A percentile compares a stretch with the other conserved stretches of the same genome.
phyloP scores from a whole-genome alignment of 1,140 invertebrate species.

The Zaprionus camerounensis region DNA sequence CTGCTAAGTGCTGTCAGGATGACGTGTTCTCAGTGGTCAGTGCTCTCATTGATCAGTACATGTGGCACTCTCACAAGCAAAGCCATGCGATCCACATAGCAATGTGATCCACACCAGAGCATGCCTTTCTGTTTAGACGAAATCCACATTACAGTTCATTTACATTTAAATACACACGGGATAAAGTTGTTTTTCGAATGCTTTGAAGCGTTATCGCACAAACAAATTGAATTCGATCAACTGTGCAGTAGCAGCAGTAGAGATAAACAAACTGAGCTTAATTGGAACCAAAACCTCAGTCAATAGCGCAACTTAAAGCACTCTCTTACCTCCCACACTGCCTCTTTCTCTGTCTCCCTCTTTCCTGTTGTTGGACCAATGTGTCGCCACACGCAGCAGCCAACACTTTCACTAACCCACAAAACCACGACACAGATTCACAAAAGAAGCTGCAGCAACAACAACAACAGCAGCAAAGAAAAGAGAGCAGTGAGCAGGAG shows the following conservation, averaged over 20 bases:
- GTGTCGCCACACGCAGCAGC: conserved; percentile 7
- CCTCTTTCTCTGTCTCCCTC: not conserved
- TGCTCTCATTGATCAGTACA: too few species aligned
- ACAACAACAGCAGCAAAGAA: conserved; percentile 14
- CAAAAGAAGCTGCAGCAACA: conserved; percentile 3
- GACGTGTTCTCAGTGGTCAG: too few species aligned
- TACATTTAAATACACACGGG: not conserved
- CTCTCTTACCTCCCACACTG: not conserved
- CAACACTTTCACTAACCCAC: conserved; percentile 28
- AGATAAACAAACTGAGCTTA: conserved; percentile 5
- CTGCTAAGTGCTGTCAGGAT: too few species aligned
- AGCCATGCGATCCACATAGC: too few species aligned
- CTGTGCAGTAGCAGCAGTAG: not conserved
- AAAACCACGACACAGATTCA: conserved; percentile 36
- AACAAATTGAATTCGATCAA: not conserved
- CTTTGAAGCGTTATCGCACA: not conserved
- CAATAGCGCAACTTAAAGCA: conserved; percentile 4
- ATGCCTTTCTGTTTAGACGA: too few species aligned
- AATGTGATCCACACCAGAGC: too few species aligned
- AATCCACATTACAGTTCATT: too few species aligned
- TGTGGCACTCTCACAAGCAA: too few species aligned
- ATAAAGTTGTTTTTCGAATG: not conserved
- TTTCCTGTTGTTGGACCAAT: not conserved
- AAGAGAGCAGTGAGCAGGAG: conserved; percentile 17
- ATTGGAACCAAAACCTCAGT: conserved; percentile 13